Percentiles rank a stretch among this genome's conserved stretches.
phyloP scores from a whole-genome alignment of 2,113 vertebrate genomes.

The Strigops habroptila region DNA sequence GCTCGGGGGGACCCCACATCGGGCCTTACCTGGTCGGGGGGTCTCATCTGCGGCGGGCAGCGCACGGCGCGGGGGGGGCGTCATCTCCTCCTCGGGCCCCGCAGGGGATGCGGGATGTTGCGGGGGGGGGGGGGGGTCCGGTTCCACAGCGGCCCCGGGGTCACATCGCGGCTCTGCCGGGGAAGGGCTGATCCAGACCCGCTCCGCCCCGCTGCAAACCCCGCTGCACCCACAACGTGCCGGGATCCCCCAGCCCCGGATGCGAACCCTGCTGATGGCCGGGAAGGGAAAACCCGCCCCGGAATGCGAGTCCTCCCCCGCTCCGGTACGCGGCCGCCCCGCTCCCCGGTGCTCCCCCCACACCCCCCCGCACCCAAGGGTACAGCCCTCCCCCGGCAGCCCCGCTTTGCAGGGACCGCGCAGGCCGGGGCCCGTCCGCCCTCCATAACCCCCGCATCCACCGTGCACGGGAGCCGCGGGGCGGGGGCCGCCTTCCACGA shows the following conservation, averaged over 20 bases:
- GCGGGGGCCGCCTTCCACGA: too few species aligned
- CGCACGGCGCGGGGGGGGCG: neutral
- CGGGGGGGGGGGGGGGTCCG: neutral
- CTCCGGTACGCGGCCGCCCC: too few species aligned
- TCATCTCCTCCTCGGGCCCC: neutral
- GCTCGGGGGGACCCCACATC: too few species aligned
- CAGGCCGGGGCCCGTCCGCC: neutral
- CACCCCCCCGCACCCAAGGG: neutral
- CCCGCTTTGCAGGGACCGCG: neutral
- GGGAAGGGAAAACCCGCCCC: neutral
- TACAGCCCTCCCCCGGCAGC: neutral
- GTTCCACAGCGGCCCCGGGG: neutral
- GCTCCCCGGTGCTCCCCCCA: neutral
- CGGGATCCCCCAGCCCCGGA: neutral
- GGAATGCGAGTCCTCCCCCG: neutral
- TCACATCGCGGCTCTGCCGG: neutral
- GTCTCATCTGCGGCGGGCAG: neutral
- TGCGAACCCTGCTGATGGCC: neutral
- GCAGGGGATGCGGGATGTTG: neutral
- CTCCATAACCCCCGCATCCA: neutral
- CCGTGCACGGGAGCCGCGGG: too few species aligned
- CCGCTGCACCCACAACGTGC: neutral
- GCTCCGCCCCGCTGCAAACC: neutral
- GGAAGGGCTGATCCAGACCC: neutral
- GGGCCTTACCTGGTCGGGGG: neutral